These are phyloP conservation scores for Orius insidiosus DNA, from an alignment of 1,140 invertebrate species.

Conservation along the genomic window DNA sequence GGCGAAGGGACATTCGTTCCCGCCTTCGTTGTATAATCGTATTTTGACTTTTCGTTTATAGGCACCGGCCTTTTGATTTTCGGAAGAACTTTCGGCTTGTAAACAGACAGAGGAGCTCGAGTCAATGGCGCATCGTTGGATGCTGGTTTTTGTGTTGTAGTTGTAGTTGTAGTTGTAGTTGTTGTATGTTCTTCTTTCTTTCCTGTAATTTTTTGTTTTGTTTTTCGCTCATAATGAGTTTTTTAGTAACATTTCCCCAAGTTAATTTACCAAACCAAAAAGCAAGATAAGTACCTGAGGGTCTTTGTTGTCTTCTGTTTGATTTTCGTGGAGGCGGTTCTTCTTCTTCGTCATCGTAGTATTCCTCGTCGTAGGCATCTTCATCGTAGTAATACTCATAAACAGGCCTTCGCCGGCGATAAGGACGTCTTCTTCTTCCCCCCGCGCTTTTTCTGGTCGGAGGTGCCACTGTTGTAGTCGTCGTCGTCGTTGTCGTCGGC, in stretches of 20 bases:
- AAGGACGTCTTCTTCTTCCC: slow-evolving; percentile 18
- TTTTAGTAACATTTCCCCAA: no score
- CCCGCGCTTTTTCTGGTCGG: slow-evolving; percentile 7
- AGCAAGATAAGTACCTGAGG: slow-evolving; percentile 9
- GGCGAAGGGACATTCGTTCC: slow-evolving; percentile 4
- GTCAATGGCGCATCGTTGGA: slow-evolving; percentile 4
- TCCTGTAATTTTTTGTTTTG: neutral
- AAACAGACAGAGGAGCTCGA: slow-evolving; percentile 37
- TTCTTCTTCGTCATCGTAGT: slow-evolving; percentile 20
- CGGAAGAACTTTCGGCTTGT: slow-evolving; percentile 51
- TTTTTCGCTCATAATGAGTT: no score
- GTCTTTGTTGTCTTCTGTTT: slow-evolving; percentile 14
- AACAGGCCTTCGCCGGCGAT: slow-evolving; percentile 18
- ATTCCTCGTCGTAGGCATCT: slow-evolving; percentile 19
- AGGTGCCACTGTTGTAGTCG: slow-evolving; percentile 8
- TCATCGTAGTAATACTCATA: slow-evolving; percentile 23
- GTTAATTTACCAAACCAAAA: no score
- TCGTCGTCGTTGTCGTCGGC: slow-evolving; percentile 17
- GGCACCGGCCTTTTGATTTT: slow-evolving; percentile 65
- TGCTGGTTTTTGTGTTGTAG: slow-evolving; percentile 1
- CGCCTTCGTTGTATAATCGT: slow-evolving; percentile 33
- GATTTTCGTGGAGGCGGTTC: slow-evolving; percentile 17
- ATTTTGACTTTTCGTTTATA: slow-evolving; percentile 52
- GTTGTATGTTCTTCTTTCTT: slow-evolving; percentile 1
- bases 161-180: slow-evolving; percentile 5